Conservation (phyloP, 2,888 invertebrate genomes). For the Masnerella sp. region DNA sequence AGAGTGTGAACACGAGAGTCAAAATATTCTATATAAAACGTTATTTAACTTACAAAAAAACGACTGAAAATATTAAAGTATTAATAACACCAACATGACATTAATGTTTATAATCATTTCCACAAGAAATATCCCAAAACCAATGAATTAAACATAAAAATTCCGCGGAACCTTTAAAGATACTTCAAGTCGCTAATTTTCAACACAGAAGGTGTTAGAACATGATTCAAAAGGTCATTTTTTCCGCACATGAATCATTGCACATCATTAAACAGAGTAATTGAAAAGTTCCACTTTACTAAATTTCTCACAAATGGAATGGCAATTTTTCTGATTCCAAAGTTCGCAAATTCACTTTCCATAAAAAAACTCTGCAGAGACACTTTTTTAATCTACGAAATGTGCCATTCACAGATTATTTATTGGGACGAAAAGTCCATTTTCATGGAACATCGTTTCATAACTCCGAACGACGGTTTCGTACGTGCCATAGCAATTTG, state of each 20-base stretch:
- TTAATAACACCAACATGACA: too few species aligned
- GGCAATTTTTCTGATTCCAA: too few species aligned
- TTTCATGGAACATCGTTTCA: slow-evolving; percentile 90
- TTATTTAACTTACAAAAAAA: neutral
- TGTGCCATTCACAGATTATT: slow-evolving; percentile 80
- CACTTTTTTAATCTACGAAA: too few species aligned
- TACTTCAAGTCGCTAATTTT: neutral
- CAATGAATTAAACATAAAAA: slow-evolving; percentile 26
- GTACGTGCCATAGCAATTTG: slow-evolving; percentile 80
- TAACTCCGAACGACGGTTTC: slow-evolving; percentile 85
- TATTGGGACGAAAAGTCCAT: slow-evolving; percentile 92
- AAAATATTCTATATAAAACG: too few species aligned
- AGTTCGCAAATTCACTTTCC: too few species aligned
- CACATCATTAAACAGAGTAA: neutral
- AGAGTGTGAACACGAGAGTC: neutral
- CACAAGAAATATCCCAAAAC: neutral
- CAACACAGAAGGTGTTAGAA: neutral
- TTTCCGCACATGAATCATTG: neutral
- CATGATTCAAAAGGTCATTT: slow-evolving; percentile 13
- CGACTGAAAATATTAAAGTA: too few species aligned
- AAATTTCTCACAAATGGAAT: too few species aligned
- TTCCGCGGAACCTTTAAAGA: slow-evolving; percentile 1
- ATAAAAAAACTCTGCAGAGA: too few species aligned
- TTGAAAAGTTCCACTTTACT: neutral
- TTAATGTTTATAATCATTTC: neutral